phyloP scores from a whole-genome alignment of 2,797 vertebrate genomes.

The Podarcis siculus region DNA sequence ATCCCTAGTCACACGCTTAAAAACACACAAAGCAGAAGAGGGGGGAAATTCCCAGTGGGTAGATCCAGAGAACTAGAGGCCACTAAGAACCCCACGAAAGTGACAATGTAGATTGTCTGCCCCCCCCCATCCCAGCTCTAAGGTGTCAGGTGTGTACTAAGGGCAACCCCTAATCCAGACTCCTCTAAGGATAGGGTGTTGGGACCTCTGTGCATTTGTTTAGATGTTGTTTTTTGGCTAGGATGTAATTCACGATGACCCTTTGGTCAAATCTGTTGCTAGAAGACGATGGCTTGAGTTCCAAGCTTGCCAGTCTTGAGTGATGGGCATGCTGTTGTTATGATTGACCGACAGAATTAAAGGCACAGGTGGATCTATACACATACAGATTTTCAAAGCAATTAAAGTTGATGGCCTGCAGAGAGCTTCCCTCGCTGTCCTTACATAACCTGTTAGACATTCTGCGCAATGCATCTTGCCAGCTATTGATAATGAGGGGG shows the following conservation, averaged over 20 bases:
- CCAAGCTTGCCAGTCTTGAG: neutral
- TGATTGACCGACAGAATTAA: constrained; percentile 1
- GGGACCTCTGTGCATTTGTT: neutral
- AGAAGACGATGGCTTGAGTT: neutral
- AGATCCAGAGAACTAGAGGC: too few species aligned
- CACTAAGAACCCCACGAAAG: too few species aligned
- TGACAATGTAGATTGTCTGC: neutral
- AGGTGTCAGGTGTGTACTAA: neutral
- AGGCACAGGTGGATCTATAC: neutral
- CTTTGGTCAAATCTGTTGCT: neutral
- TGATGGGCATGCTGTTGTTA: neutral
- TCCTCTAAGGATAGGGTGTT: too few species aligned
- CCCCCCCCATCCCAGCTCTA: neutral
- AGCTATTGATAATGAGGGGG: constrained; percentile 31
- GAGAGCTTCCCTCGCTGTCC: neutral
- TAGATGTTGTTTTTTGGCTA: neutral
- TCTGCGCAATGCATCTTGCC: constrained; percentile 5
- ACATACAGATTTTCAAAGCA: constrained; percentile 9
- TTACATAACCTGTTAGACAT: constrained; percentile 4
- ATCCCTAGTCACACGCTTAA: too few species aligned
- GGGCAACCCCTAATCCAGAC: neutral
- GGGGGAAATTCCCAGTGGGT: too few species aligned
- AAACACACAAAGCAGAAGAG: too few species aligned
- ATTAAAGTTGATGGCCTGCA: neutral
- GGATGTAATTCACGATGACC: neutral